A percentile compares a stretch with the other conserved stretches of the same genome.
Conservation (phyloP, 2,888 invertebrate species). For the Tipula unca region DNA sequence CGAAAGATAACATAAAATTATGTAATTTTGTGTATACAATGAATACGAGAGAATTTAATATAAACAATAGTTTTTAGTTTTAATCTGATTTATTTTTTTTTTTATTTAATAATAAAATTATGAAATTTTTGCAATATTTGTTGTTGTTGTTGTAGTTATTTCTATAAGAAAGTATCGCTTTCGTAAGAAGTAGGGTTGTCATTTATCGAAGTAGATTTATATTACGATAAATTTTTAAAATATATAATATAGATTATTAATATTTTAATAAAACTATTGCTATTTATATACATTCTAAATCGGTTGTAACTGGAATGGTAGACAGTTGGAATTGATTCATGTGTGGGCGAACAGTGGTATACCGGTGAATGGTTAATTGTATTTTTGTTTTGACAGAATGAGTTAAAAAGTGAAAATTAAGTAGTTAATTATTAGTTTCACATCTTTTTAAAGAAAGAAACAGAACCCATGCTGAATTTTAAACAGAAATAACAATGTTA, state of each 20-base stretch:
- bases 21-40: neutral
- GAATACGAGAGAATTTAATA: neutral
- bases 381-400: neutral
- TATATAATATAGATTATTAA: neutral
- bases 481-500: too few species aligned
- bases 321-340: too few species aligned
- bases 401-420: neutral
- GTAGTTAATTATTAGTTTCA: too few species aligned
- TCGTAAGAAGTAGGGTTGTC: neutral
- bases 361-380: too few species aligned
- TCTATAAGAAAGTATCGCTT: neutral
- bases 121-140: neutral
- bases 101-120: neutral
- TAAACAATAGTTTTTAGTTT: neutral
- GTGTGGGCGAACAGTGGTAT: neutral
- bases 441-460: too few species aligned
- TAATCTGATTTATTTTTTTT: neutral
- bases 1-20: neutral
- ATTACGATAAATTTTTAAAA: neutral
- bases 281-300: neutral
- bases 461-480: too few species aligned
- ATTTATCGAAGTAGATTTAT: neutral
- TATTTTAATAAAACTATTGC: neutral
- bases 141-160: neutral
- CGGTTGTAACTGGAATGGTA: neutral